Base-by-base conservation (phyloP, 2,888 invertebrate genomes). In the Ophion costatus region DNA sequence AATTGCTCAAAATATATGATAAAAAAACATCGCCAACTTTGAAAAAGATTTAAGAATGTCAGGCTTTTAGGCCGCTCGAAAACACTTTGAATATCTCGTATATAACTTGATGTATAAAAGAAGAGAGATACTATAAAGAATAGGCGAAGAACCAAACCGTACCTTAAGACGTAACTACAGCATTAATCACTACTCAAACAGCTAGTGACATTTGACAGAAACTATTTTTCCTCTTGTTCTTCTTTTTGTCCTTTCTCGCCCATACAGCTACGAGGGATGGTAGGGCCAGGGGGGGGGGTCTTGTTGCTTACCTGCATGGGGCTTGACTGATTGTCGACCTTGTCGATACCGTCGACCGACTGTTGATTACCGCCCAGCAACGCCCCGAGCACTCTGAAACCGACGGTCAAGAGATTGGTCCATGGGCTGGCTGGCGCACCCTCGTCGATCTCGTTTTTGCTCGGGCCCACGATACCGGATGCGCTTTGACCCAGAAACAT, bases 401-500 rank as follows among this genome's bases (percentile, higher is more conserved):
- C 98, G 93, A 98, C 96, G 9, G 98, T 96, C 74, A 98, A 95
- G 33, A 98, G 95, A 94, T 98, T 97, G 66, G 98, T 96, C 98
- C 98, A 98, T 24, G 98, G 97, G 24, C 98, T 98, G 56, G 96
- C 95, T 0, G 96, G 95, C 10, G 95, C 95, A 17, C 96, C 95
- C 14, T 94, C 94, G 86, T 96, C 96, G 83, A 96, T 96, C 92
- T 98, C 98, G 83, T 98, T 98, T 94, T 98, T 98, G 92, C 96
- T 97, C 45, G 98, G 97, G 84, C 97, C 96, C 63, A 95, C 95
- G 24, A 95, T 94, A 3, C 94, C 94, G 70, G 94, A 94, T 57
- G 95, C 96, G 0, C 95, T 94, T 91, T 97, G 94, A 61, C 95
- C 97, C 94, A 98, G 96, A 91, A 98, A 95, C 96, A 98, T 97